A percentile compares a stretch with the other conserved stretches of the same genome.
Conservation (phyloP, 2,797 vertebrate genomes). For the Anniella stebbinsi region DNA sequence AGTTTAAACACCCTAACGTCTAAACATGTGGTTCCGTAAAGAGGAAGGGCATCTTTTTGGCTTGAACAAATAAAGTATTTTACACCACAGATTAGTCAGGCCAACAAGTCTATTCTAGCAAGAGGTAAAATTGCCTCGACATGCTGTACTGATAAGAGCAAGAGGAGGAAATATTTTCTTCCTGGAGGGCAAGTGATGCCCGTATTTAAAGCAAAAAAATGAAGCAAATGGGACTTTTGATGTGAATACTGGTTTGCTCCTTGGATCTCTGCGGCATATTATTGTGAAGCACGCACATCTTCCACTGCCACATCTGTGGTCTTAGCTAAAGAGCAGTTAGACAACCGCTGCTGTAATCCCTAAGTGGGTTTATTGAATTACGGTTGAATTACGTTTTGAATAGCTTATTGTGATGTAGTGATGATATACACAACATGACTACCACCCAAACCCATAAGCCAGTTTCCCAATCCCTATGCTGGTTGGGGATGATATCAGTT, state of each 20-base stretch:
- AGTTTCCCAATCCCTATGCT: neutral
- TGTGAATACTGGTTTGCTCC: neutral
- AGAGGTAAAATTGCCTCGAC: conserved; percentile 49
- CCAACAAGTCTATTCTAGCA: conserved; percentile 67
- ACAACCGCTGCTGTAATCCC: neutral
- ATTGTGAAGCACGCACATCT: neutral
- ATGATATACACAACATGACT: neutral
- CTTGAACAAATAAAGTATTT: neutral
- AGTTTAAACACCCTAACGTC: neutral
- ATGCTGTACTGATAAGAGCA: neutral
- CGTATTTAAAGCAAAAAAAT: neutral
- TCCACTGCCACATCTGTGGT: neutral
- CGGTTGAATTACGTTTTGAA: neutral
- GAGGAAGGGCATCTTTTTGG: conserved; percentile 49
- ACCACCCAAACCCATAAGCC: neutral
- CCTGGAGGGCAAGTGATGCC: neutral
- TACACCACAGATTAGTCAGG: conserved; percentile 56
- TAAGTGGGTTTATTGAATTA: neutral
- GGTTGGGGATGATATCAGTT: too few species aligned
- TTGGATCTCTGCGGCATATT: neutral
- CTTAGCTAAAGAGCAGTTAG: neutral
- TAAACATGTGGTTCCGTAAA: neutral
- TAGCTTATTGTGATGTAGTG: neutral
- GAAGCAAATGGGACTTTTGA: neutral
- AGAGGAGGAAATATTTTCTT: neutral